phyloP scores from a whole-genome alignment of 1,140 invertebrate genomes.

The Neodiprion lecontei region DNA sequence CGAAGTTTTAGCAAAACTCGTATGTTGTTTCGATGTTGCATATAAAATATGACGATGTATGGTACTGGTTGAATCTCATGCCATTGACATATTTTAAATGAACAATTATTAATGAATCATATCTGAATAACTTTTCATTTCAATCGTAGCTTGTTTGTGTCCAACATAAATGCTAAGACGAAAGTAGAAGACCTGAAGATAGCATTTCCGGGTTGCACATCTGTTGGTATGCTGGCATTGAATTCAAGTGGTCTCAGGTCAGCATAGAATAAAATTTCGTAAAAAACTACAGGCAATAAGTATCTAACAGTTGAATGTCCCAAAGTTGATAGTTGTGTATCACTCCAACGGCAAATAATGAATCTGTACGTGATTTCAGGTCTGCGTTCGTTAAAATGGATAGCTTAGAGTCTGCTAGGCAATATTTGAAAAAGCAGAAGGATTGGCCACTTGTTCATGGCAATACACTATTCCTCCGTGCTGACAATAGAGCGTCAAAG shows the following conservation, averaged over 20 bases:
- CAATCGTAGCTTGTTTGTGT: slow-evolving; percentile 38
- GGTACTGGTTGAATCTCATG: too few relatives aligned
- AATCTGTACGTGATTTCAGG: slow-evolving; percentile 19
- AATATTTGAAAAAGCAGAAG: slow-evolving; percentile 33
- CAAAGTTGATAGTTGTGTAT: too few relatives aligned
- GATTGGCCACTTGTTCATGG: slow-evolving; percentile 32
- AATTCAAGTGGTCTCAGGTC: neutral
- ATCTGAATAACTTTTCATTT: neutral
- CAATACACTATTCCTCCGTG: slow-evolving; percentile 29
- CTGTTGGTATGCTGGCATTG: slow-evolving; percentile 36
- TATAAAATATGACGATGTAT: too few relatives aligned
- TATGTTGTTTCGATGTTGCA: too few relatives aligned
- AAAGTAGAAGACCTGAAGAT: slow-evolving; percentile 34
- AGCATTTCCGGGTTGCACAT: slow-evolving; percentile 37
- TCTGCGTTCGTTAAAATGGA: slow-evolving; percentile 37
- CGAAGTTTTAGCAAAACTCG: neutral
- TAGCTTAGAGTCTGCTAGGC: slow-evolving; percentile 28
- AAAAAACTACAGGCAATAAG: too few relatives aligned
- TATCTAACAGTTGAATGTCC: too few relatives aligned
- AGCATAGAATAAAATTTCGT: neutral
- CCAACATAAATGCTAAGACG: slow-evolving; percentile 36
- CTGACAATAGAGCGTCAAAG: slow-evolving; percentile 31
- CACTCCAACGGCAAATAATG: too few relatives aligned
- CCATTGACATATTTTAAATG: neutral
- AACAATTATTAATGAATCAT: slow-evolving; percentile 14